Conservation (phyloP, 2,888 invertebrate species). For the Zeuzera pyrina region DNA sequence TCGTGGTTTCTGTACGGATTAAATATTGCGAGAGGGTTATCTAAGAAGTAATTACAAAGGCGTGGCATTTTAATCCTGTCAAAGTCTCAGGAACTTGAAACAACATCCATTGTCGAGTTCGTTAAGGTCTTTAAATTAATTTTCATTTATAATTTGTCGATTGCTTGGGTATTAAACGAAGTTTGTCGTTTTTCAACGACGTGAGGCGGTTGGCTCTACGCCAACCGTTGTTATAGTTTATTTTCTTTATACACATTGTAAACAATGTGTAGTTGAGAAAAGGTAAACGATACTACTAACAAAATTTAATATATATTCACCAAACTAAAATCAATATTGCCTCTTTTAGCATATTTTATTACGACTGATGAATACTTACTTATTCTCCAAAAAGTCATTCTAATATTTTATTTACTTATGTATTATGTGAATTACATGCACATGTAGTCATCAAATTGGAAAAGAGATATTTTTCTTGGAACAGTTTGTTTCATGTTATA, state of each 20-base stretch:
- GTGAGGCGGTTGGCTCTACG: conserved; percentile 38
- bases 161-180: conserved; percentile 47
- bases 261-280: conserved; percentile 16
- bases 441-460: too few relatives aligned
- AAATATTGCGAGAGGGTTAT: conserved; percentile 12
- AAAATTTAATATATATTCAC: too few relatives aligned
- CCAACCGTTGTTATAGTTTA: conserved; percentile 25
- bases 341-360: too few relatives aligned
- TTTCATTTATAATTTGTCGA: conserved; percentile 50
- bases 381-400: too few relatives aligned
- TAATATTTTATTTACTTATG: too few relatives aligned
- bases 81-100: conserved; percentile 34
- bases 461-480: too few relatives aligned
- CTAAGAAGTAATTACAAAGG: conserved; percentile 33
- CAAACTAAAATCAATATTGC: too few relatives aligned
- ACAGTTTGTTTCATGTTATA: too few relatives aligned
- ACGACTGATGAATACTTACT: too few relatives aligned
- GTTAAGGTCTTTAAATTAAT: conserved; percentile 52
- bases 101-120: conserved; percentile 40
- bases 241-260: conserved; percentile 3
- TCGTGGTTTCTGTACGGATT: conserved; percentile 8
- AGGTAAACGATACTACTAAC: too few relatives aligned
- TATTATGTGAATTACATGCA: too few relatives aligned
- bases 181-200: conserved; percentile 43
- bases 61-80: conserved; percentile 38